phyloP scores from a whole-genome alignment of 2,797 vertebrate genomes.

The Catamblyrhynchus diadema region DNA sequence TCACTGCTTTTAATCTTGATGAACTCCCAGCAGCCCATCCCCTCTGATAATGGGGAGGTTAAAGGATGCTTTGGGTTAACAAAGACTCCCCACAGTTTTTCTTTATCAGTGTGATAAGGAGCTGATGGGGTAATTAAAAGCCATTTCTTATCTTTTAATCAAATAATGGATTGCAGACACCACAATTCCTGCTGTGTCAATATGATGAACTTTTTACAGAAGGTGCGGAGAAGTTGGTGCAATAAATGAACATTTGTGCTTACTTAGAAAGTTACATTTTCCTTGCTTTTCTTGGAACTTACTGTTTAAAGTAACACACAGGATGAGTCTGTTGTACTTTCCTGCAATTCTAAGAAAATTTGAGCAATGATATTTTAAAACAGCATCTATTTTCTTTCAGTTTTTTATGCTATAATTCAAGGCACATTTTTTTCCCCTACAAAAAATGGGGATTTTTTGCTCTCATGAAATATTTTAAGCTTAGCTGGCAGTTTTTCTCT shows the following conservation, averaged over 20 bases:
- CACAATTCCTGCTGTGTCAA: neutral
- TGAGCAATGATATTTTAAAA: neutral
- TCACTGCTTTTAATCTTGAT: neutral
- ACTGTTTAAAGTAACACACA: neutral
- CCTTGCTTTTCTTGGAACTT: neutral
- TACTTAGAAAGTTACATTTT: neutral
- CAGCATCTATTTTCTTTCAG: neutral
- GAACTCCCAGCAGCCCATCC: neutral
- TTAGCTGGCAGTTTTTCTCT: neutral
- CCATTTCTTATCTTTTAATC: neutral
- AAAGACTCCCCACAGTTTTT: neutral
- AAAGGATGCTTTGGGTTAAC: neutral
- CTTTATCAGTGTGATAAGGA: neutral
- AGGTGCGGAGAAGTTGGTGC: neutral
- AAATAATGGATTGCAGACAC: neutral
- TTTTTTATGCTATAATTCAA: neutral
- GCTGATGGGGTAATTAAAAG: constrained; percentile 25
- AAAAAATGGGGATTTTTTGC: neutral
- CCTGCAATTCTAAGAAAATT: neutral
- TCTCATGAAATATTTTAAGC: neutral
- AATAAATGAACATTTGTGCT: neutral
- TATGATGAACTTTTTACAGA: neutral
- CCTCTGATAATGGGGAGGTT: neutral
- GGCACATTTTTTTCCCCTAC: rapidly evolving
- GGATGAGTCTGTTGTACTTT: rapidly evolving